A percentile compares a stretch with the other conserved stretches of the same genome.
Evolutionary conservation across 1,140 invertebrate genomes (phyloP).

Genomic region (Aphelenchoides fujianensis): DNA sequence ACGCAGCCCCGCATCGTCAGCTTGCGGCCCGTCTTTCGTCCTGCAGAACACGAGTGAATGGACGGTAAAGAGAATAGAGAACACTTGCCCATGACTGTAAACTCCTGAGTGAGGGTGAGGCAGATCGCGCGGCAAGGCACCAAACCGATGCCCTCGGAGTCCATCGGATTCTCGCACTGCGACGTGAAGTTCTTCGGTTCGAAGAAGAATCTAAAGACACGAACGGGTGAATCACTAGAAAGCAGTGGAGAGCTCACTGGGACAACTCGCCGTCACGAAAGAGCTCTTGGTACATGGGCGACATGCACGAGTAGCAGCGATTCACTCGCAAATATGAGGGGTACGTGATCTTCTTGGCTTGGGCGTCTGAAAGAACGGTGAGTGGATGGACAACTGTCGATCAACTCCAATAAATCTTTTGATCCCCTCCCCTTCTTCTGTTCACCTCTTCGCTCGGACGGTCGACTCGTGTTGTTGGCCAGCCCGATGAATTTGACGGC

Average conservation of each 20-base stretch:
- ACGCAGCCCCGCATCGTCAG: slow-evolving; percentile 49
- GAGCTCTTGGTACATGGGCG: slow-evolving; percentile 41
- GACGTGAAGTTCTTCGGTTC: slow-evolving; percentile 43
- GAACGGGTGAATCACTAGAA: not conserved
- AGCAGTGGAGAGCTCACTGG: slow-evolving; percentile 38
- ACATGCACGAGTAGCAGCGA: slow-evolving; percentile 48
- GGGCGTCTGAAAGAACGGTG: not conserved
- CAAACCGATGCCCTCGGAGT: slow-evolving; percentile 27
- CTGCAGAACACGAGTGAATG: slow-evolving; percentile 17
- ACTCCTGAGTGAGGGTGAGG: slow-evolving; percentile 48
- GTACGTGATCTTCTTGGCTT: slow-evolving; percentile 17
- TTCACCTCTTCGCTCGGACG: too few species aligned
- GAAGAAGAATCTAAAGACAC: slow-evolving; percentile 40
- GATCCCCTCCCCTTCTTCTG: not conserved
- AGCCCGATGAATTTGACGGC: not conserved
- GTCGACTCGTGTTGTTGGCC: not conserved
- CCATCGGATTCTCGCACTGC: slow-evolving; percentile 45
- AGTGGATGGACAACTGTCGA: not conserved
- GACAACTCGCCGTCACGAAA: slow-evolving; percentile 35
- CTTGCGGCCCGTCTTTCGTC: slow-evolving; percentile 43
- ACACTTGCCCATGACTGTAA: slow-evolving; percentile 47
- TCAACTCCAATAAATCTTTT: not conserved
- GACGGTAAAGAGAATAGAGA: not conserved
- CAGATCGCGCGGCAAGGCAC: slow-evolving; percentile 48
- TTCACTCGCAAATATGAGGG: slow-evolving; percentile 30